Percentiles rank a stretch among this genome's conserved stretches.
Evolutionary conservation across 2,113 vertebrate genomes (phyloP).

Genomic region (Sander lucioperca): DNA sequence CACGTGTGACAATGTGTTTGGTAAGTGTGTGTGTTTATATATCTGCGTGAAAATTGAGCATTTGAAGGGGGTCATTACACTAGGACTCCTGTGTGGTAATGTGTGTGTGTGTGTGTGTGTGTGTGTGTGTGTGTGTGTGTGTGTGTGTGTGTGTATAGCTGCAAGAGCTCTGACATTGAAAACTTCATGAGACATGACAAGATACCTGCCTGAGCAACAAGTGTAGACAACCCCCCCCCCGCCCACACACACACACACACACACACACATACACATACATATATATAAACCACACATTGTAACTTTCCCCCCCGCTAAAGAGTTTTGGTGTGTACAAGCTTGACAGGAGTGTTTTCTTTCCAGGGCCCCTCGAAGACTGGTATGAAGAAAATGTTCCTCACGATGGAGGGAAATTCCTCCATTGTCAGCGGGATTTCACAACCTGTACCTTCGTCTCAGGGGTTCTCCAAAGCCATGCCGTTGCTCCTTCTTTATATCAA

Average conservation of each 20-base stretch:
- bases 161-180: conserved; percentile 36
- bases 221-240: conserved; percentile 16
- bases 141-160: conserved; percentile 7
- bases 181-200: conserved; percentile 59
- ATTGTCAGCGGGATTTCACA: conserved; percentile 73
- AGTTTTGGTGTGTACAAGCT: conserved; percentile 53
- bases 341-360: conserved; percentile 65
- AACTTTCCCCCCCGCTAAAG: conserved; percentile 34
- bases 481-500: conserved; percentile 36
- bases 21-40: conserved; percentile 46
- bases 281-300: conserved; percentile 23
- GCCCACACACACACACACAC: conserved; percentile 9
- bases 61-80: conserved; percentile 31
- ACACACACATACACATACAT: not conserved
- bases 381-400: conserved; percentile 77
- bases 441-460: conserved; percentile 41
- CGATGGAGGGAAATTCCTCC: conserved; percentile 77
- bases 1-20: conserved; percentile 33
- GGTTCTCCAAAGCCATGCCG: conserved; percentile 33
- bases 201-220: conserved; percentile 55
- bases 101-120: too few species aligned
- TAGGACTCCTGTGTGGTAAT: conserved; percentile 30
- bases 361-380: conserved; percentile 59
- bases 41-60: conserved; percentile 39
- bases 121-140: conserved; percentile 22